Percentiles rank a stretch among this genome's conserved stretches.
Conservation (phyloP, 2,113 vertebrate genomes). For the Corythoichthys haematopterus region DNA sequence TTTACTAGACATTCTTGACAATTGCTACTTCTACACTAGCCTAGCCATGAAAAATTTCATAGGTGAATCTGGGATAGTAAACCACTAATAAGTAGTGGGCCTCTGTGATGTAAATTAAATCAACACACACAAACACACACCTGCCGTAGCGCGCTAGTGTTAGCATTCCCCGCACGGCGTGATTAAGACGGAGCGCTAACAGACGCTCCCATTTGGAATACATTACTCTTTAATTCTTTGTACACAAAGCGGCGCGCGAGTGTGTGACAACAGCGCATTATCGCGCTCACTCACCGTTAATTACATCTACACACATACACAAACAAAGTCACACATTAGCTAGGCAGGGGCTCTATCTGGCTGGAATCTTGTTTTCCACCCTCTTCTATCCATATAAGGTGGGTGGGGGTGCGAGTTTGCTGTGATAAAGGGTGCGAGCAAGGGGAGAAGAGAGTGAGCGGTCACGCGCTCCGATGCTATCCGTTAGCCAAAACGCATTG, state of each 20-base stretch:
- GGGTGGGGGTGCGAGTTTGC: conserved; percentile 46
- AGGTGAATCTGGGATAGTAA: neutral
- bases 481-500: conserved; percentile 82
- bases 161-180: conserved; percentile 70
- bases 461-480: conserved; percentile 88
- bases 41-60: too few relatives aligned
- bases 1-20: too few relatives aligned
- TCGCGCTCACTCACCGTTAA: conserved; percentile 98
- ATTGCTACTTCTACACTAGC: too few relatives aligned
- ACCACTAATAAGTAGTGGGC: neutral
- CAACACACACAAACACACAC: too few relatives aligned
- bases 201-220: conserved; percentile 87
- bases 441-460: conserved; percentile 84
- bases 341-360: neutral
- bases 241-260: conserved; percentile 85
- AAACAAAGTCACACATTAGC: conserved; percentile 64
- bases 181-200: conserved; percentile 87
- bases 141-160: neutral
- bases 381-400: conserved; percentile 86
- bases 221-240: conserved; percentile 89
- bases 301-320: conserved; percentile 94
- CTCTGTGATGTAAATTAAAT: neutral
- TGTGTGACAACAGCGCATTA: conserved; percentile 97
- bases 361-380: conserved; percentile 74
- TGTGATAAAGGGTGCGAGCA: conserved; percentile 80